Evolutionary conservation across 2,888 invertebrate genomes (phyloP).

Genomic region (Habroteleia sp.): DNA sequence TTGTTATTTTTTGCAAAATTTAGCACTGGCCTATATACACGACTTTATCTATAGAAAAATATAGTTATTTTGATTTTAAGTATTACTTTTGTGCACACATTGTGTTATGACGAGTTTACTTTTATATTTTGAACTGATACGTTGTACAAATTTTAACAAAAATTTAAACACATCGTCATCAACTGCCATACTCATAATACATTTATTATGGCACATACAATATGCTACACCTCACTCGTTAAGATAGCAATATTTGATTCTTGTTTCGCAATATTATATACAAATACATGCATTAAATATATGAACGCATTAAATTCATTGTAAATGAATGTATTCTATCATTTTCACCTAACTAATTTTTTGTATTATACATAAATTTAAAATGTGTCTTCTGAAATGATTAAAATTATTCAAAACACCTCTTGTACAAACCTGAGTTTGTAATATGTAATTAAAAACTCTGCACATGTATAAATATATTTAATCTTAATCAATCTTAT

Average conservation of each 20-base stretch:
- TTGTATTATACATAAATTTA: too few relatives aligned
- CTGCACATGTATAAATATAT: too few relatives aligned
- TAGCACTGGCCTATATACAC: constrained; percentile 57
- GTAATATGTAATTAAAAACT: too few relatives aligned
- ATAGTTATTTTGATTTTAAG: constrained; percentile 57
- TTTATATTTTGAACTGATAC: constrained; percentile 10
- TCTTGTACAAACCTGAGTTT: too few relatives aligned
- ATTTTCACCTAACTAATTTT: too few relatives aligned
- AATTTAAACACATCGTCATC: constrained; percentile 1
- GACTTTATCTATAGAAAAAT: constrained; percentile 51
- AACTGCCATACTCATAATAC: constrained; percentile 50
- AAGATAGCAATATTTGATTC: constrained; percentile 39
- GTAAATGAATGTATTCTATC: too few relatives aligned
- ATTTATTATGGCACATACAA: constrained; percentile 57
- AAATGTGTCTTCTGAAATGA: too few relatives aligned
- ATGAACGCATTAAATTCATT: too few relatives aligned
- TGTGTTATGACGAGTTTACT: constrained; percentile 13
- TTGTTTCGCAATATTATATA: constrained; percentile 35
- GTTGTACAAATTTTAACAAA: constrained; percentile 20
- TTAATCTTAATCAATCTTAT: too few relatives aligned
- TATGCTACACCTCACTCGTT: constrained; percentile 27
- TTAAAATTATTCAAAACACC: too few relatives aligned
- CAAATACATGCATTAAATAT: constrained; percentile 11
- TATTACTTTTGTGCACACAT: constrained; percentile 37
- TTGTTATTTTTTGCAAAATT: constrained; percentile 35